Base-by-base conservation (phyloP, 2,888 invertebrate genomes). In the Pheosia gnoma region DNA sequence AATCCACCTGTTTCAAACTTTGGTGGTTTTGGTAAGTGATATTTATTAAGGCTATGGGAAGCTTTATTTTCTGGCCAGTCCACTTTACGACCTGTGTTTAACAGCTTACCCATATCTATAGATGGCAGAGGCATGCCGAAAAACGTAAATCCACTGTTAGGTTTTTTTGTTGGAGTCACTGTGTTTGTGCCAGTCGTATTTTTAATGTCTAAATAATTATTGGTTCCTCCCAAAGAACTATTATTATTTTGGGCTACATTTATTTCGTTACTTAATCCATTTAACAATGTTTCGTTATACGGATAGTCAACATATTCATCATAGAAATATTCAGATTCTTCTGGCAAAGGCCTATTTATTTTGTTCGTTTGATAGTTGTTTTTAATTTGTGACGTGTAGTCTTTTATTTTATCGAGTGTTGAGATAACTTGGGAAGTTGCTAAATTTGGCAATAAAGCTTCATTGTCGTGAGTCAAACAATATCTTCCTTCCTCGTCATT, bases 271-370 rank as follows among this genome's bases (percentile, higher is more conserved):
- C 85, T 88, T 8, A 91, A 67, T n/a, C 84, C 81, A 59, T 91
- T 85, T 41, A 92, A 75, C 60, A 93, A 81, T 49, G 94, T 94
- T 70, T 95, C 95, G 73, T 96, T 95, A 60, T 95, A 95, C 7
- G 96, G 96, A 83, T 96, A 96, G 82, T 97, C 97, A 0, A 96
- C 94, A 81, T 97, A 97, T 71, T 97, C 97, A 76, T 97, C 97
- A 81, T 97, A 97, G 75, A 97, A 96, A 78, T 97, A 97, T 80
- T 97, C 97, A 1, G 96, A 96, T 81, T 97, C 97, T 80, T 96
- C 96, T 5, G 96, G 96, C 3, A 95, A 91, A 5, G 97, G 96
- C 58, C 95, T 94, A 70, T 94, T 94, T 62, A 94, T 92, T 66
- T 94, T 94, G 58, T 94, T 93, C 0, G 84, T 82, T 69, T 89